Evolutionary conservation across 2,888 invertebrate genomes (phyloP), one percentile per base, ranked within the genome.

Genomic region (Malachius bipustulatus): DNA sequence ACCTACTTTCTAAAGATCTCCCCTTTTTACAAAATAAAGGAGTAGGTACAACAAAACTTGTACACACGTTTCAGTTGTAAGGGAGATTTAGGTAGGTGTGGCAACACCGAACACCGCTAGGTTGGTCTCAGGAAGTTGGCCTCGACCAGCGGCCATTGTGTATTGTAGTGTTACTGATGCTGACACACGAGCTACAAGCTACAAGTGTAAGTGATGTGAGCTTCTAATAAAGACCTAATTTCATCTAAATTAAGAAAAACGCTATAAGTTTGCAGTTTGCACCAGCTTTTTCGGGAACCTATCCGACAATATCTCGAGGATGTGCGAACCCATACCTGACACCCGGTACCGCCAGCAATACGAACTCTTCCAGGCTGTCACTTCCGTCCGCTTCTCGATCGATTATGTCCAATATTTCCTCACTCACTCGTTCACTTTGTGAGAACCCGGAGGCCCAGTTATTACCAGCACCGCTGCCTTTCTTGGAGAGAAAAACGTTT

Each of bases 341-440:
- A 93, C 1, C 96, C 94, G 6, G 94, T 94, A 35, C 96, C 94
- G 32, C 96, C 96, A 31, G 94, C 93, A 59, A 94, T 27, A 93
- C 85, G 66, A 96, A 94, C 2, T 93, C 82, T 68, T 94, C 94
- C 28, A 96, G 69, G 55, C 89, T 89, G 57, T 96, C 94, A 62
- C 90, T 89, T 30, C 90, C 90, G 62, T 96, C 94, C 3, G 91
- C 93, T 64, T 96, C 94, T 48, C 91, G 73, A 59, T 94, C 91
- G 37, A 94, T 82, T 34, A 94, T 94, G 60, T 94, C 91, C 65
- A 93, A 90, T 14, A 93, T 81, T 64, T 91, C 90, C 59, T 93
- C 91, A 55, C 85, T 82, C 2, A 90, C 64, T 51, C 77, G 77
- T 58, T 88, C 88, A 9, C 89, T 90, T 63, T 90, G 80, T 40